phyloP scores from a whole-genome alignment of 2,797 vertebrate genomes.

The Acipenser oxyrinchus region DNA sequence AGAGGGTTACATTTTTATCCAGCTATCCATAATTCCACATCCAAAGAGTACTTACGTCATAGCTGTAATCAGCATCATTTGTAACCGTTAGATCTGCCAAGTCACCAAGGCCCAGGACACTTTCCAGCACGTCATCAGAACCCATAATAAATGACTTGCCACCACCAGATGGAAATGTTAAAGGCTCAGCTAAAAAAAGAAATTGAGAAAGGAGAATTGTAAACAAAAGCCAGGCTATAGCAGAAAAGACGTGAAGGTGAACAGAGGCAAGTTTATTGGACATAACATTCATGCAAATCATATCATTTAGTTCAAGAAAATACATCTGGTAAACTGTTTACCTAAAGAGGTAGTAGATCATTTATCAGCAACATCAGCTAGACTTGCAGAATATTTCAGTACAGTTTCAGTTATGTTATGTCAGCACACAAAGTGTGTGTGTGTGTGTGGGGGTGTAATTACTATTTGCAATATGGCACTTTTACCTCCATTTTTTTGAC shows the following conservation, averaged over 20 bases:
- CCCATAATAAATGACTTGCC: conserved; percentile 96
- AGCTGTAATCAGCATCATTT: conserved; percentile 95
- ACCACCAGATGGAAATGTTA: conserved; percentile 82
- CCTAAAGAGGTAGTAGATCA: too few relatives aligned
- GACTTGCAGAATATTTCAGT: too few relatives aligned
- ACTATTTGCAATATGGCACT: too few relatives aligned
- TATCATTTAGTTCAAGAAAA: too few relatives aligned
- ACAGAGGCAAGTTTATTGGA: background rate
- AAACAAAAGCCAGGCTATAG: conserved; percentile 10
- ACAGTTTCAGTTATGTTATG: too few relatives aligned
- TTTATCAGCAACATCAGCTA: too few relatives aligned
- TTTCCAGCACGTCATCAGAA: conserved; percentile 89
- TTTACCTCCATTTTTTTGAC: too few relatives aligned
- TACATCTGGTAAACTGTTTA: too few relatives aligned
- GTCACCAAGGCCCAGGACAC: conserved; percentile 90
- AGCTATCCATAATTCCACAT: conserved; percentile 19
- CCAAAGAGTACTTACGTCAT: conserved; percentile 76
- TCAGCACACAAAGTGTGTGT: too few relatives aligned
- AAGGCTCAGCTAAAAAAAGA: conserved; percentile 80
- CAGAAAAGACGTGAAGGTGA: conserved; percentile 8
- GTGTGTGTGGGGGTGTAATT: too few relatives aligned
- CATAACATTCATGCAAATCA: too few relatives aligned
- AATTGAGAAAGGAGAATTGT: conserved; percentile 18
- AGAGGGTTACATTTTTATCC: conserved; percentile 25
- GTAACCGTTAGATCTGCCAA: conserved; percentile 95